phyloP scores from a whole-genome alignment of 2,888 invertebrate genomes.

The Beris morrisii region DNA sequence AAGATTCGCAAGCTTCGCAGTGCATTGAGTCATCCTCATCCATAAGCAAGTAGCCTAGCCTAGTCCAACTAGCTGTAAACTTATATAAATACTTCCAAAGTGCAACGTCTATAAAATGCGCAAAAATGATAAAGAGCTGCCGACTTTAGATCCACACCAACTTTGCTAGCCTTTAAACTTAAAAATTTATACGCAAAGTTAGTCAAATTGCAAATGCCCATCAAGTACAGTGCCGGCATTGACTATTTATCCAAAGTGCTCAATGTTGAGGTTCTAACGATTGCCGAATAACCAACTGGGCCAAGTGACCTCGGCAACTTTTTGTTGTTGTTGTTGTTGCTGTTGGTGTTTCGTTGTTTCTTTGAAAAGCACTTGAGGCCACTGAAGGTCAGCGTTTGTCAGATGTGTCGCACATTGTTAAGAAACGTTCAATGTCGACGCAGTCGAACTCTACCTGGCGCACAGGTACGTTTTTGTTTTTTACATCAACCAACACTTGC shows the following conservation, averaged over 20 bases:
- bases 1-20: too few species aligned
- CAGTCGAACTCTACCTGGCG: background rate
- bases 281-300: conserved; percentile 17
- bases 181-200: too few species aligned
- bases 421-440: conserved; percentile 25
- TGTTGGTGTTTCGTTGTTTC: background rate
- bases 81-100: too few species aligned
- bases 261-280: conserved; percentile 18
- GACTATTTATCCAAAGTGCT: conserved; percentile 9
- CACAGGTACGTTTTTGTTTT: background rate
- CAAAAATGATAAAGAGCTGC: too few species aligned
- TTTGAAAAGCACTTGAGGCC: conserved; percentile 10
- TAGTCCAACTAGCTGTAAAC: too few species aligned
- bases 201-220: background rate
- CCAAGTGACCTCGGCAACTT: conserved; percentile 17
- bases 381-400: conserved; percentile 20
- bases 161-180: too few species aligned
- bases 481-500: background rate
- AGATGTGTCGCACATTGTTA: conserved; percentile 7
- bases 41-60: too few species aligned
- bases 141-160: too few species aligned
- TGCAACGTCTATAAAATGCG: too few species aligned
- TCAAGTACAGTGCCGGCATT: background rate
- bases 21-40: too few species aligned
- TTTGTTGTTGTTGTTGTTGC: conserved; percentile 2